Conservation (phyloP, 2,888 invertebrate genomes). For the Byasa hedistus region DNA sequence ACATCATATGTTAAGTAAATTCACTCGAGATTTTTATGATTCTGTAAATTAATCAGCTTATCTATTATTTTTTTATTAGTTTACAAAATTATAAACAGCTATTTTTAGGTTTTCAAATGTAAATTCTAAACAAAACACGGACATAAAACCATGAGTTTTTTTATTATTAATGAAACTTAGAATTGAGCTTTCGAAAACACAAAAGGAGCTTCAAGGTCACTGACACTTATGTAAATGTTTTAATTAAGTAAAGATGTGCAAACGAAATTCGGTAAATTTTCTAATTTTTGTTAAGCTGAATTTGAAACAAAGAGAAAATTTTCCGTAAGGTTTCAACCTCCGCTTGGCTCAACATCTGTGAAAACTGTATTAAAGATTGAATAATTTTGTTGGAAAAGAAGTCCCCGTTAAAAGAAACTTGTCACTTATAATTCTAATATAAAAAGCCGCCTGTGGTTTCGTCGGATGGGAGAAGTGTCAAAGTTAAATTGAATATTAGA, state of each 20-base stretch:
- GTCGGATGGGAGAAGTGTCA: slow-evolving; percentile 74
- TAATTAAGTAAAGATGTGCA: neutral
- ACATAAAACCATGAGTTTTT: too few species aligned
- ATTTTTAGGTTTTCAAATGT: too few species aligned
- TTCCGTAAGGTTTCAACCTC: neutral
- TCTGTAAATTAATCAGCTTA: too few species aligned
- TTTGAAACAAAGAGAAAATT: neutral
- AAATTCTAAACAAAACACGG: too few species aligned
- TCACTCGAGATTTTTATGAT: too few species aligned
- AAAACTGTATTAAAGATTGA: slow-evolving; percentile 15
- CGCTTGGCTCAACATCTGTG: neutral
- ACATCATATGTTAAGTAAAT: too few species aligned
- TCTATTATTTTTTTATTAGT: too few species aligned
- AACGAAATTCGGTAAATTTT: neutral
- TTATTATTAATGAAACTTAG: too few species aligned
- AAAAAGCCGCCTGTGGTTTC: slow-evolving; percentile 70
- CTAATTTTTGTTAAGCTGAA: neutral
- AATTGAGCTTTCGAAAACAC: too few species aligned
- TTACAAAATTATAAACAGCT: too few species aligned
- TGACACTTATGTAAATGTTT: too few species aligned
- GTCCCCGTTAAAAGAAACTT: slow-evolving; percentile 22
- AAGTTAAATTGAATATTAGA: slow-evolving; percentile 80
- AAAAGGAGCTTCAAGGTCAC: too few species aligned
- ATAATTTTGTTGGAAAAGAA: slow-evolving; percentile 16
- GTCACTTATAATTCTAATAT: slow-evolving; percentile 45